Conservation (phyloP, 2,113 vertebrate species). For the Cyanoramphus novaezelandiae region DNA sequence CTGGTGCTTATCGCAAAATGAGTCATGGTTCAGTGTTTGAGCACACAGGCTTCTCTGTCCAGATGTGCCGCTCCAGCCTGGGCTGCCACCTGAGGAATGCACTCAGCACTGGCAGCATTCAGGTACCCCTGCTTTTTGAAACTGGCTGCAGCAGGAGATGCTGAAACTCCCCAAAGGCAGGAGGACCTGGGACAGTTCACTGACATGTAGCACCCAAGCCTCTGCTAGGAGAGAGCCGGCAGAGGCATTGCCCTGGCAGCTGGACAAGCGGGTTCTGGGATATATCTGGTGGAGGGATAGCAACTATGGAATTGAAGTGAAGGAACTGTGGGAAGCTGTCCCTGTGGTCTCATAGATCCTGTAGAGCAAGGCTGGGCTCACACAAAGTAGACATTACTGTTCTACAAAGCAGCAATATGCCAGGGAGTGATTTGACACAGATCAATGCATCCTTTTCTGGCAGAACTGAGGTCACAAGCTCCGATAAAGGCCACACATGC, state of each 20-base stretch:
- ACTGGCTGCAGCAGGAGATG: background rate
- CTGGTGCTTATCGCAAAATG: background rate
- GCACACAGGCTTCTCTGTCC: background rate
- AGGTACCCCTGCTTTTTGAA: background rate
- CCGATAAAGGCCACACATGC: background rate
- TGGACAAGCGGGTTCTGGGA: background rate
- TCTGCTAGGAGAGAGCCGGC: background rate
- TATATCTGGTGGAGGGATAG: background rate
- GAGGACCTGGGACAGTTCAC: background rate
- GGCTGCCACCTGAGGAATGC: accelerated
- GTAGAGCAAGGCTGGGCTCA: background rate
- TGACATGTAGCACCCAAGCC: background rate
- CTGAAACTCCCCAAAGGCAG: background rate
- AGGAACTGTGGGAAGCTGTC: background rate
- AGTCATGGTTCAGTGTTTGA: background rate
- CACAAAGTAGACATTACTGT: background rate
- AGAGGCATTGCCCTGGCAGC: background rate
- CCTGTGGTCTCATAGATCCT: background rate
- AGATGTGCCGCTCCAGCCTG: background rate
- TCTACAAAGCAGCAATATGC: background rate
- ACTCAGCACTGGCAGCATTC: background rate
- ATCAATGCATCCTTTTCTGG: background rate
- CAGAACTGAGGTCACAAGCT: background rate
- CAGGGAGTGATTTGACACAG: background rate
- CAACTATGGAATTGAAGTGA: background rate